These are phyloP conservation scores for Piaya cayana DNA, from an alignment of 2,113 vertebrate genomes.

Conservation along the genomic window DNA sequence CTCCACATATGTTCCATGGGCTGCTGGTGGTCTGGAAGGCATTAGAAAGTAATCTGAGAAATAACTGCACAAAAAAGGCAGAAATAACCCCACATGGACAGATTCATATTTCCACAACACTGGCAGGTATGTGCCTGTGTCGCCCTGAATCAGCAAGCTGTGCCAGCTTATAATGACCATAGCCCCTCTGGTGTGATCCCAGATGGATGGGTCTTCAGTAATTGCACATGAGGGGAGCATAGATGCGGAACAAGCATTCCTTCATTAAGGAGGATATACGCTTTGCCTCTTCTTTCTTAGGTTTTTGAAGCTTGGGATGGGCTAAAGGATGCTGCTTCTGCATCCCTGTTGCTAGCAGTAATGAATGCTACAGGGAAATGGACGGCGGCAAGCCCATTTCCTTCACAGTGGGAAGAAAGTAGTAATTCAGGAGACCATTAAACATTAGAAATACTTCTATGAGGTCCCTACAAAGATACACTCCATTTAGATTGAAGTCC, in stretches of 20 bases:
- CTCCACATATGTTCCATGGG: slow-evolving; percentile 11
- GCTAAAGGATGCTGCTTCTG: slow-evolving; percentile 5
- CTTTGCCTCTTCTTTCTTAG: neutral
- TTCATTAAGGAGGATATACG: neutral
- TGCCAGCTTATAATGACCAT: neutral
- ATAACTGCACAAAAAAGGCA: neutral
- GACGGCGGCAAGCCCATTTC: slow-evolving; percentile 49
- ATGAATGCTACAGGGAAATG: slow-evolving; percentile 39
- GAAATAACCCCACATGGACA: neutral
- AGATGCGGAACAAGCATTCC: neutral
- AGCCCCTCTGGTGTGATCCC: neutral
- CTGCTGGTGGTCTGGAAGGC: slow-evolving; percentile 59
- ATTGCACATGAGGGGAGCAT: fast-evolving
- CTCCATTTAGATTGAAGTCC: slow-evolving; percentile 66
- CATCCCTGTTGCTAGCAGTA: neutral
- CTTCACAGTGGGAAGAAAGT: slow-evolving; percentile 64
- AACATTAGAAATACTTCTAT: slow-evolving; percentile 54
- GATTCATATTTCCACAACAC: fast-evolving
- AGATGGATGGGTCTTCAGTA: neutral
- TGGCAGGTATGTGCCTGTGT: neutral
- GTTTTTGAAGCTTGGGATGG: neutral
- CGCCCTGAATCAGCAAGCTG: neutral
- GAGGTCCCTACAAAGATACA: slow-evolving; percentile 63
- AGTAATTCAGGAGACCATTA: slow-evolving; percentile 66
- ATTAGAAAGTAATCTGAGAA: slow-evolving; percentile 42